Base-by-base conservation (phyloP, 2,888 invertebrate species). In the Lordiphosa andalusiaca region DNA sequence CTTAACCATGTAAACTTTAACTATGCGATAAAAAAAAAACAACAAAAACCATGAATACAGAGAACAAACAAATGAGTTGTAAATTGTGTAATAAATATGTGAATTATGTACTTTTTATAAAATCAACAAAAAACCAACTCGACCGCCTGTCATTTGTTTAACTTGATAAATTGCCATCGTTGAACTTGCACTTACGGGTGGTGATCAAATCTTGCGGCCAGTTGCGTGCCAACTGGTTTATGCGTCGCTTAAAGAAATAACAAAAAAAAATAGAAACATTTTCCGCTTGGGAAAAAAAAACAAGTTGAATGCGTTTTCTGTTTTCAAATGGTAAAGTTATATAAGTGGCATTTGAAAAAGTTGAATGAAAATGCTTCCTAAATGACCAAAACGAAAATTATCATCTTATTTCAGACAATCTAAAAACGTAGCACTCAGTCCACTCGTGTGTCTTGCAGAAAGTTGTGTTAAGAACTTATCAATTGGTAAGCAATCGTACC, bases 31-130 rank as follows among this genome's bases (percentile, higher is more conserved):
- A 66, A 48, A 53, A n/a, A n/a, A n/a, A n/a, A n/a, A n/a, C n/a
- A n/a, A 52, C 55, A 47, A 57, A 38, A 62, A 53, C 25, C 25
- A 56, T 55, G 53, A 41, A 71, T 72, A 67, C 76, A 74, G 80
- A 77, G 71, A 75, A 67, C 68, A 64, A 72, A 69, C 54, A 40
- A 65, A 69, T 39, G 46, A 66, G 67, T 64, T 77, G 77, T 73
- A 75, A 75, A 77, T 75, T 78, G 73, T 75, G 64, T 72, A 78
- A 78, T 76, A 74, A 66, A 80, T 46, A 71, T 66, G 81, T 76
- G 80, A 80, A 80, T 80, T 80, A 80, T 81, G 81, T 80, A 80
- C 81, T 80, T 80, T 80, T 81, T 78, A 80, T 81, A 76, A 78
- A 81, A 75, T 71, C 78, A 73, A 69, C 46, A 71, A 49, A 52